phyloP scores from a whole-genome alignment of 1,140 invertebrate genomes.

The Littorina saxatilis region DNA sequence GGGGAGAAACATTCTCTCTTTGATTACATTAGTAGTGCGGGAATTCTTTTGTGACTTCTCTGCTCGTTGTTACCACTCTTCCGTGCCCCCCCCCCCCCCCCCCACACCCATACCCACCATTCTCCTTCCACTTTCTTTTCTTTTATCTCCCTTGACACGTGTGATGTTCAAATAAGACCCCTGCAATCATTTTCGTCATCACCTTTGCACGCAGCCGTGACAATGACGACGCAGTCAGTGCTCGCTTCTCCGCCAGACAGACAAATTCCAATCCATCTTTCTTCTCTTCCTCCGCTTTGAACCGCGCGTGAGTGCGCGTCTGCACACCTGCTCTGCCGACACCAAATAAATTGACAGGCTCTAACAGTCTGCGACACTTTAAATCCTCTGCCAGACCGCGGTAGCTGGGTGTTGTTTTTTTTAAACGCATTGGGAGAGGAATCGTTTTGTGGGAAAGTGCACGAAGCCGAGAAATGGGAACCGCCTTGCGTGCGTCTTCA shows the following conservation, averaged over 20 bases:
- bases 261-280: not conserved
- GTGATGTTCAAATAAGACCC: too few relatives aligned
- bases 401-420: too few relatives aligned
- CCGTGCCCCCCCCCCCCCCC: not conserved
- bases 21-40: too few relatives aligned
- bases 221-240: not conserved
- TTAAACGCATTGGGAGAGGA: conserved; percentile 11
- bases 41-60: too few relatives aligned
- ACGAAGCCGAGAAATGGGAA: not conserved
- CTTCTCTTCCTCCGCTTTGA: not conserved
- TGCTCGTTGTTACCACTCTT: not conserved
- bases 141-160: not conserved
- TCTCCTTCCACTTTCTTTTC: too few relatives aligned
- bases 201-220: not conserved
- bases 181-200: not conserved
- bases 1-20: too few relatives aligned
- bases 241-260: not conserved
- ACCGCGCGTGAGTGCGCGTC: not conserved
- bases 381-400: conserved; percentile 7
- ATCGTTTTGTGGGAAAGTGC: conserved; percentile 14
- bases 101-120: not conserved
- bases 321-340: conserved; percentile 18
- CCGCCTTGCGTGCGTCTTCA: not conserved
- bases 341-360: conserved; percentile 21
- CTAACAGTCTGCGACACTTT: conserved; percentile 27